Evolutionary conservation across 2,888 invertebrate species (phyloP).

Genomic region (Ecdyonurus torrentis): DNA sequence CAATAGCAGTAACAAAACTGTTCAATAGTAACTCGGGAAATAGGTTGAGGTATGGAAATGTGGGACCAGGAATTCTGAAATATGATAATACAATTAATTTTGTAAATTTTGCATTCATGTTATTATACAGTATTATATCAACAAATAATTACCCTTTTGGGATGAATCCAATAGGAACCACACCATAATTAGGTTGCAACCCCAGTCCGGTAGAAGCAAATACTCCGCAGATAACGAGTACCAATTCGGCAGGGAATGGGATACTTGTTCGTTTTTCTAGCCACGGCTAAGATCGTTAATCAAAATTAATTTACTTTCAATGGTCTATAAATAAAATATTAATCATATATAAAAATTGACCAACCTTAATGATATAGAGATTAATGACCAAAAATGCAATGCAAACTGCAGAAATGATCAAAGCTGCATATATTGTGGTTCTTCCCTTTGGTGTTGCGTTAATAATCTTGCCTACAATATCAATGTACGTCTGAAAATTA

Average conservation of each 20-base stretch:
- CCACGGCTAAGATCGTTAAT: conserved; percentile 30
- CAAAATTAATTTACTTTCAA: not conserved
- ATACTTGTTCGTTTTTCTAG: conserved; percentile 39
- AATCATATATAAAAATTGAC: conserved; percentile 4
- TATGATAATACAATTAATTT: no score
- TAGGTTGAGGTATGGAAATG: conserved; percentile 15
- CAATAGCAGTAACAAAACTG: conserved; percentile 17
- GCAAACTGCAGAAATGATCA: conserved; percentile 41
- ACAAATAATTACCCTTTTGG: conserved; percentile 37
- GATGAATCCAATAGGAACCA: conserved; percentile 45
- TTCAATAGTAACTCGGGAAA: conserved; percentile 11
- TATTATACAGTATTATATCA: not conserved
- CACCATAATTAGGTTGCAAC: conserved; percentile 32
- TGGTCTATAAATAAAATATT: no score
- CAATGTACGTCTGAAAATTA: conserved; percentile 34
- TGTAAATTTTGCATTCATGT: not conserved
- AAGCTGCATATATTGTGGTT: conserved; percentile 39
- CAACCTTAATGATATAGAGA: conserved; percentile 47
- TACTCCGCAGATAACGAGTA: conserved; percentile 51
- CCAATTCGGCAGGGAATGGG: conserved; percentile 58
- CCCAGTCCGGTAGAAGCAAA: conserved; percentile 39
- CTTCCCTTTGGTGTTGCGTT: conserved; percentile 12
- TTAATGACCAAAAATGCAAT: conserved; percentile 40
- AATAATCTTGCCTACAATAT: conserved; percentile 35
- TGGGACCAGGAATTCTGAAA: conserved; percentile 19